A percentile compares a stretch with the other conserved stretches of the same genome.
phyloP scores from a whole-genome alignment of 2,113 vertebrate genomes.

The Rhynchomys soricoides region DNA sequence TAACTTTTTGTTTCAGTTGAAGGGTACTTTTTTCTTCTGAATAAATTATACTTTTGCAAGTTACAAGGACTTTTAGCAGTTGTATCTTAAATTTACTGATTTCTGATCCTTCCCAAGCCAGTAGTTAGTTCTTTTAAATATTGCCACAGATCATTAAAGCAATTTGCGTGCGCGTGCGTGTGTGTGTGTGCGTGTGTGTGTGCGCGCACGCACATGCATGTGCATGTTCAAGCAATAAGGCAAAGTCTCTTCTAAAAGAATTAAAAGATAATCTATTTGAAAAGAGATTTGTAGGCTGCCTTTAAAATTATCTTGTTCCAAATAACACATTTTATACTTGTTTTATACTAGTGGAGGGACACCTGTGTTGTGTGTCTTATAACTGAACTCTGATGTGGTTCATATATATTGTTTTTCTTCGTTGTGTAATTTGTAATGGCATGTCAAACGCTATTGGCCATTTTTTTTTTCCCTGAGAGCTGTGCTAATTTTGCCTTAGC shows the following conservation, averaged over 20 bases:
- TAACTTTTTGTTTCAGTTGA: background rate
- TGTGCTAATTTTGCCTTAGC: background rate
- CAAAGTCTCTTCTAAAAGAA: constrained; percentile 39
- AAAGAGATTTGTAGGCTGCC: background rate
- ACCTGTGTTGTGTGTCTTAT: background rate
- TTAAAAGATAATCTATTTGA: background rate
- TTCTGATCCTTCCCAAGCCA: background rate
- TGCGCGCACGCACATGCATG: fast-evolving
- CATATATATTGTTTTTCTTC: background rate
- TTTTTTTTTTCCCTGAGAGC: background rate
- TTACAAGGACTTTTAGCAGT: background rate
- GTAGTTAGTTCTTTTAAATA: constrained; percentile 33
- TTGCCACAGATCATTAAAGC: constrained; percentile 43
- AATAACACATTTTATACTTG: background rate
- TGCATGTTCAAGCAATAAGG: background rate
- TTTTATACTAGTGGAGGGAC: background rate
- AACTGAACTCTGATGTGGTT: background rate
- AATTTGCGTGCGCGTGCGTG: background rate
- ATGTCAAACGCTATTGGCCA: background rate
- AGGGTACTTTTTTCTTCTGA: background rate
- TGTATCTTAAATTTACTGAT: constrained; percentile 16
- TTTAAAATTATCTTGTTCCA: background rate
- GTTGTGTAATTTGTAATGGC: background rate
- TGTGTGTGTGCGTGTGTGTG: no score
- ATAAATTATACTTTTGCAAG: constrained; percentile 25